These are phyloP conservation scores for Carduelis carduelis DNA, from an alignment of 2,797 vertebrate species.

Conservation along the genomic window DNA sequence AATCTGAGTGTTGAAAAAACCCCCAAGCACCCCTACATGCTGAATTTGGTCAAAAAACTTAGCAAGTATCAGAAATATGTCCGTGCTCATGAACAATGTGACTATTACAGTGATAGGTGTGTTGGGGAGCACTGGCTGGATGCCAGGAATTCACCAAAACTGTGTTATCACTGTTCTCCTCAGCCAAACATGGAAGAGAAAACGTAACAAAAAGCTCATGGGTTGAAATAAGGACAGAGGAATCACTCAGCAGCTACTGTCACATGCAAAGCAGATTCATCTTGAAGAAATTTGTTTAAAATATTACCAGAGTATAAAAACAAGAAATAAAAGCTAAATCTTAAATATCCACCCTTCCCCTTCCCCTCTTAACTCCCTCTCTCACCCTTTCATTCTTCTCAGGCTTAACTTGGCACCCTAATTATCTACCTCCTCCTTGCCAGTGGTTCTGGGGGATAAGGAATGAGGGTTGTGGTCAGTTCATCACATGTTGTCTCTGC, in stretches of 20 bases:
- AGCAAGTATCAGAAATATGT: not conserved
- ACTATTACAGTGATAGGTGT: not conserved
- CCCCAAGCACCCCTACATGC: accelerated
- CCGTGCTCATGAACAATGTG: not conserved
- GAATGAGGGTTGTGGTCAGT: not conserved
- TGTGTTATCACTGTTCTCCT: not conserved
- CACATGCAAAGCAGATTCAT: not conserved
- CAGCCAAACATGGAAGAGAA: not conserved
- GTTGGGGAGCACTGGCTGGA: not conserved
- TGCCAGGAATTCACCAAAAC: not conserved
- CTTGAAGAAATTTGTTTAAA: not conserved
- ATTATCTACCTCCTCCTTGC: not conserved
- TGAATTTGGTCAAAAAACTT: not conserved
- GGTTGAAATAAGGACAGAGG: not conserved
- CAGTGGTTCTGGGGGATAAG: not conserved
- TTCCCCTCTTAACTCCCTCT: not conserved
- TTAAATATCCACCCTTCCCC: not conserved
- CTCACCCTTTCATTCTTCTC: not conserved
- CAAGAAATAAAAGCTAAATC: not conserved
- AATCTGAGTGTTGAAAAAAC: not conserved
- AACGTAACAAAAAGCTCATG: not conserved
- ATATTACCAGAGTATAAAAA: not conserved
- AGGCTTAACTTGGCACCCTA: not conserved
- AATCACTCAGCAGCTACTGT: not conserved
- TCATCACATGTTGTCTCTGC: not conserved